A percentile compares a stretch with the other conserved stretches of the same genome.
Evolutionary conservation across 2,797 vertebrate genomes (phyloP).

Genomic region (Schizopygopsis malacanthus): DNA sequence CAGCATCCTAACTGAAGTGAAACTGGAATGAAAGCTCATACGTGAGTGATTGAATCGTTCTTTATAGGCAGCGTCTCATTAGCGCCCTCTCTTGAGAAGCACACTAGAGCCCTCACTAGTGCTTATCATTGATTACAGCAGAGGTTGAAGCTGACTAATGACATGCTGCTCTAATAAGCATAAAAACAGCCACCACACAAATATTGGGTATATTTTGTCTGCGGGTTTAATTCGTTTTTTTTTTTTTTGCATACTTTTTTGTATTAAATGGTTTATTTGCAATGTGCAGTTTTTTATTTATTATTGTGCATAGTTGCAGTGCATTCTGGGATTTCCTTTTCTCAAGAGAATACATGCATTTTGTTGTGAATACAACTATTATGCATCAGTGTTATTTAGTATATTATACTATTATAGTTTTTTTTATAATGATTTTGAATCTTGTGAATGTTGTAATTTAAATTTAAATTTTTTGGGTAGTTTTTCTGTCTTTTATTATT

Average conservation of each 20-base stretch:
- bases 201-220: not conserved
- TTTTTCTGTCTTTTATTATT: not conserved
- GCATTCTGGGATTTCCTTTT: constrained; percentile 1
- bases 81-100: not conserved
- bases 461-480: not conserved
- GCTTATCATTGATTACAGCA: not conserved
- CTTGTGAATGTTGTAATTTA: not conserved
- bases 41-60: not conserved
- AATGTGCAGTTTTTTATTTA: not conserved
- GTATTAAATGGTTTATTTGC: too few species aligned
- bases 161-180: constrained; percentile 6
- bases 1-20: not conserved
- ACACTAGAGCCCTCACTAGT: constrained; percentile 3
- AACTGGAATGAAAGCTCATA: not conserved
- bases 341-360: not conserved
- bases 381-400: not conserved
- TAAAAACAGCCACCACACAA: not conserved
- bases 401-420: not conserved
- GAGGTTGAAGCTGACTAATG: not conserved
- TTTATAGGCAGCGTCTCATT: constrained; percentile 2
- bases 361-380: not conserved
- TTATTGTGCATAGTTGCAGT: not conserved
- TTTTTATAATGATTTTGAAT: not conserved
- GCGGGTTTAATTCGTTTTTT: not conserved
- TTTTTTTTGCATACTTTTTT: not conserved